phyloP scores from a whole-genome alignment of 2,888 invertebrate species.

The Rapana venosa region DNA sequence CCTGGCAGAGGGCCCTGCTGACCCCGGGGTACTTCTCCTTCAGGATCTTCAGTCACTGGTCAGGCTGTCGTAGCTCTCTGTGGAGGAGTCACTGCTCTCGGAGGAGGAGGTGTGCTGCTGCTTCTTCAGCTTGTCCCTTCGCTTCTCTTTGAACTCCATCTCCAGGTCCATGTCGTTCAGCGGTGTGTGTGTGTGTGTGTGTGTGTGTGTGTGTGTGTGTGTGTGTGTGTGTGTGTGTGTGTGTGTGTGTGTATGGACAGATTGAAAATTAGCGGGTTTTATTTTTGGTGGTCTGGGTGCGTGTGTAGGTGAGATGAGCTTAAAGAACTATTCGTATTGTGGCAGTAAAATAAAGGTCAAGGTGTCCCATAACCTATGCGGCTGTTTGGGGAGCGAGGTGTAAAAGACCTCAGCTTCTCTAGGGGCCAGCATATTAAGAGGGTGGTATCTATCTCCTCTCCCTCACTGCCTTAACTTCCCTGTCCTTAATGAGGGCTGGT shows the following conservation, averaged over 20 bases:
- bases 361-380: too few species aligned
- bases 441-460: too few species aligned
- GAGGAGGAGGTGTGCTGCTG: constrained; percentile 51
- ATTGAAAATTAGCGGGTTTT: neutral
- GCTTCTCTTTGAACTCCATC: constrained; percentile 69
- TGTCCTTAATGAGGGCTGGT: too few species aligned
- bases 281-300: too few species aligned
- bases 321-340: too few species aligned
- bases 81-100: neutral
- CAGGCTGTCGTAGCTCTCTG: constrained; percentile 63
- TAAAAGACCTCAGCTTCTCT: too few species aligned
- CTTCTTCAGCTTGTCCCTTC: constrained; percentile 57
- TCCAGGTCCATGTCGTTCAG: constrained; percentile 66
- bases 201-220: neutral
- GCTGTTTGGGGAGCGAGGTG: too few species aligned
- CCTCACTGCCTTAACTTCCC: too few species aligned
- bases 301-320: too few species aligned
- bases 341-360: too few species aligned
- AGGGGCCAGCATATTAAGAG: too few species aligned
- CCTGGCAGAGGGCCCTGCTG: constrained; percentile 59
- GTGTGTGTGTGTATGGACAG: neutral
- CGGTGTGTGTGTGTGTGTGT: constrained; percentile 37
- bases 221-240: neutral
- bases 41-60: constrained; percentile 64
- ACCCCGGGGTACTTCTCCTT: constrained; percentile 64